Evolutionary conservation across 2,113 vertebrate genomes (phyloP).

Genomic region (Mus spicilegus): DNA sequence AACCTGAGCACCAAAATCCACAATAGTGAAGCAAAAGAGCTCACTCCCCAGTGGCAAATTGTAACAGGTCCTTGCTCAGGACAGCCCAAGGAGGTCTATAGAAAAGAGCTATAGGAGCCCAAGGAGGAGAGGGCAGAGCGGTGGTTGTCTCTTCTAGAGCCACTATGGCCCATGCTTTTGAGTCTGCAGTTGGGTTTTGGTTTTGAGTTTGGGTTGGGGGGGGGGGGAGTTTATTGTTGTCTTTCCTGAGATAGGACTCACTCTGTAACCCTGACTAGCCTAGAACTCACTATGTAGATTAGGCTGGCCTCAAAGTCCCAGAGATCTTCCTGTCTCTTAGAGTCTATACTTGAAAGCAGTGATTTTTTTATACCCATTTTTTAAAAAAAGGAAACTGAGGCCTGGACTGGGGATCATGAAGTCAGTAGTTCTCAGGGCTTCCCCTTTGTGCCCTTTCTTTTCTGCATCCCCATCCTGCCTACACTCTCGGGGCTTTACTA

Average conservation of each 20-base stretch:
- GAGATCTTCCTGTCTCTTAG: background rate
- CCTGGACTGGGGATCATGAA: background rate
- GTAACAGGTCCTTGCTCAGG: background rate
- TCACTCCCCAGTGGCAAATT: background rate
- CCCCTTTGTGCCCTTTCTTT: background rate
- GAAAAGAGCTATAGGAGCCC: background rate
- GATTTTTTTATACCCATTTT: background rate
- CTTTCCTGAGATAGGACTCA: too few relatives aligned
- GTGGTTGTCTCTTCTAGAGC: background rate
- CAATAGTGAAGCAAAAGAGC: background rate
- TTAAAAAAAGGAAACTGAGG: slow-evolving; percentile 1
- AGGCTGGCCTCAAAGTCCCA: background rate
- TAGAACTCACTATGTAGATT: too few relatives aligned
- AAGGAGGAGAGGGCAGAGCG: rapidly evolving
- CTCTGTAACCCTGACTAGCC: too few relatives aligned
- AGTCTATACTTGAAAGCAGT: background rate
- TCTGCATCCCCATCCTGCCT: too few relatives aligned
- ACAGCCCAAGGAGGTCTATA: background rate
- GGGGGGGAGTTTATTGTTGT: too few relatives aligned
- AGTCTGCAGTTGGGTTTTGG: too few relatives aligned
- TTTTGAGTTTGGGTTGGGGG: too few relatives aligned
- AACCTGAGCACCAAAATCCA: slow-evolving; percentile 14
- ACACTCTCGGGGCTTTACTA: background rate
- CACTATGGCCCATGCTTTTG: too few relatives aligned
- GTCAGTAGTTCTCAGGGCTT: background rate